Evolutionary conservation across 2,888 invertebrate species (phyloP).

Genomic region (Coelopa pilipes): DNA sequence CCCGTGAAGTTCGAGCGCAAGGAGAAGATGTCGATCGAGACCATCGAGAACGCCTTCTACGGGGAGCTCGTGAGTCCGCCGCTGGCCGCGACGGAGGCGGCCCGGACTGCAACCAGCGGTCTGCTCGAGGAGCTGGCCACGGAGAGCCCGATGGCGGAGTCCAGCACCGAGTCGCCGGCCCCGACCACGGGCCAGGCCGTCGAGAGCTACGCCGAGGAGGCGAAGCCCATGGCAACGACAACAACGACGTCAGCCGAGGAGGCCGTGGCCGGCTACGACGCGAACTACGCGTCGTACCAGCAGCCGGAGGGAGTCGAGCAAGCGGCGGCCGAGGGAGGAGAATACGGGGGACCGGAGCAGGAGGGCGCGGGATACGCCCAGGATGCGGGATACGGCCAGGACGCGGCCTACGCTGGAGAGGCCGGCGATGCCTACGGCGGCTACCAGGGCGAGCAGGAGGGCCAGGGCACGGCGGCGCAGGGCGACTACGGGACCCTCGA

Average conservation of each 20-base stretch:
- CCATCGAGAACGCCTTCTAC: slow-evolving; percentile 66
- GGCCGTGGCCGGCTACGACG: too few species aligned
- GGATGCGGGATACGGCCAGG: too few species aligned
- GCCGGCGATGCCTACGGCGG: too few species aligned
- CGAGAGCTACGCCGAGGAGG: slow-evolving; percentile 5
- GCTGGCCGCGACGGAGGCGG: slow-evolving; percentile 48
- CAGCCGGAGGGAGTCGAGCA: slow-evolving; percentile 15
- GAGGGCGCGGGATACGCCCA: too few species aligned
- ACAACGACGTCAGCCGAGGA: too few species aligned
- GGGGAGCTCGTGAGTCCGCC: slow-evolving; percentile 59
- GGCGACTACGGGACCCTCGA: slow-evolving; percentile 51
- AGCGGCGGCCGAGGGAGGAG: too few species aligned
- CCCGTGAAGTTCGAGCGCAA: slow-evolving; percentile 44
- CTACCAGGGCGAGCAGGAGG: too few species aligned
- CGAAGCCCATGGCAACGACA: background rate
- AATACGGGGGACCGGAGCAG: too few species aligned
- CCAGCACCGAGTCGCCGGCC: slow-evolving; percentile 25
- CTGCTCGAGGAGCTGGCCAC: slow-evolving; percentile 52
- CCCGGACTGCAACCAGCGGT: slow-evolving; percentile 26
- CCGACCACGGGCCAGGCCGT: slow-evolving; percentile 1
- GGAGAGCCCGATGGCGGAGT: too few species aligned
- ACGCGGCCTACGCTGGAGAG: too few species aligned
- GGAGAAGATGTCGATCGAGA: slow-evolving; percentile 61
- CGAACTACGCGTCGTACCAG: slow-evolving; percentile 24
- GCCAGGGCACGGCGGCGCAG: too few species aligned